A percentile compares a stretch with the other conserved stretches of the same genome.
These are phyloP conservation scores for Melanotaenia maccullochi DNA, from an alignment of 2,797 vertebrate genomes.

Conservation along the genomic window DNA sequence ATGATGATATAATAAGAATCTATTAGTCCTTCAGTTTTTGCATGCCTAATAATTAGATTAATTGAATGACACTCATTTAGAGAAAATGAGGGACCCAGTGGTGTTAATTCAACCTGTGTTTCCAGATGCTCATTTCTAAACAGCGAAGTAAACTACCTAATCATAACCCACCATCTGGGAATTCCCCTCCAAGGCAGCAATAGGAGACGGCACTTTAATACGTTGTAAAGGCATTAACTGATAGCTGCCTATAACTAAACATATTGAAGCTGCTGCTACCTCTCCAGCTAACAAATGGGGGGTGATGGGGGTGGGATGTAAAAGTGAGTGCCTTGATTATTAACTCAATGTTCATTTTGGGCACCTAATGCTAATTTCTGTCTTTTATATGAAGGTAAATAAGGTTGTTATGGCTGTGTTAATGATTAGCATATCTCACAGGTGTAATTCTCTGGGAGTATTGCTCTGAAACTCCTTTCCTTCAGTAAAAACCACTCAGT, in stretches of 20 bases:
- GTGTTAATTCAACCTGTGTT: constrained; percentile 84
- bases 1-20: constrained; percentile 80
- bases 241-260: constrained; percentile 68
- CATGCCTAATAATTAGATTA: constrained; percentile 84
- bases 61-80: constrained; percentile 85
- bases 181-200: constrained; percentile 79
- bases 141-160: constrained; percentile 81
- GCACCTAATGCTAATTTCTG: constrained; percentile 84
- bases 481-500: constrained; percentile 81
- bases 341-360: constrained; percentile 83
- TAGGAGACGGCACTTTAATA: constrained; percentile 69
- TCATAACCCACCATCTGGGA: constrained; percentile 81
- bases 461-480: constrained; percentile 71
- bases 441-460: constrained; percentile 83
- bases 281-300: constrained; percentile 63
- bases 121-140: constrained; percentile 84
- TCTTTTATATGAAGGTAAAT: constrained; percentile 87
- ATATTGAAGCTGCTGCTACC: constrained; percentile 60
- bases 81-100: constrained; percentile 80
- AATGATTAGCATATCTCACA: constrained; percentile 86
- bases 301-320: neutral
- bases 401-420: constrained; percentile 83
- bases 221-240: constrained; percentile 73
- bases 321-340: constrained; percentile 79
- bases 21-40: constrained; percentile 81